Evolutionary conservation across 2,888 invertebrate species (phyloP).

Genomic region (Cepaea hortensis): DNA sequence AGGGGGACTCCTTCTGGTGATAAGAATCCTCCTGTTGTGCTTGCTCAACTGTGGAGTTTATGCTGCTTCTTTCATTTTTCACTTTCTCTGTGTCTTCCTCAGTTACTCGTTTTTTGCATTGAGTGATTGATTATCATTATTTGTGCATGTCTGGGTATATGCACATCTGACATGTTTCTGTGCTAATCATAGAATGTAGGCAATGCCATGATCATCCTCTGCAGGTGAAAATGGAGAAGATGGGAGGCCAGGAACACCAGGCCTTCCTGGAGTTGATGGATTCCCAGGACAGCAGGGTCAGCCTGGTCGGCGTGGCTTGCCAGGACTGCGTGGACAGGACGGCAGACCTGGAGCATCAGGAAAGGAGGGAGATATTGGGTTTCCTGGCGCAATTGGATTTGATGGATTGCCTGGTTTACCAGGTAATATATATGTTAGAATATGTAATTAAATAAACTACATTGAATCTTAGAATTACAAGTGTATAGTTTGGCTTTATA

Average conservation of each 20-base stretch:
- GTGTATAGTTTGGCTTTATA: no score
- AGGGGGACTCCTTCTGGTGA: no score
- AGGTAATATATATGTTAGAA: conserved; percentile 47
- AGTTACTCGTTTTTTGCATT: no score
- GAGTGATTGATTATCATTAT: no score
- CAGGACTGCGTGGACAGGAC: conserved; percentile 22
- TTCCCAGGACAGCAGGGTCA: conserved; percentile 54
- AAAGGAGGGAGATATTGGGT: not conserved
- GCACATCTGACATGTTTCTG: not conserved
- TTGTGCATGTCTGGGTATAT: no score
- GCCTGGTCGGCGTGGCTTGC: conserved; percentile 55
- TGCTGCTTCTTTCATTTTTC: no score
- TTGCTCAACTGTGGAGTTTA: no score
- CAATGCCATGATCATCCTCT: not conserved
- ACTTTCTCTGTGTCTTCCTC: no score
- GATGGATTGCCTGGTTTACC: conserved; percentile 63
- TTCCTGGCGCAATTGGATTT: conserved; percentile 49
- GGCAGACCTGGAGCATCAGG: conserved; percentile 62
- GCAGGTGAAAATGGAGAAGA: conserved; percentile 45
- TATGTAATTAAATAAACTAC: no score
- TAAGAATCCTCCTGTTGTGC: no score
- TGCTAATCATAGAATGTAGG: not conserved
- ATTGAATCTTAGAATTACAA: no score
- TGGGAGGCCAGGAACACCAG: conserved; percentile 81
- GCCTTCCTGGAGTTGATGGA: conserved; percentile 68